Percentiles rank a stretch among this genome's conserved stretches.
These are phyloP conservation scores for Petroica traversi DNA, from an alignment of 2,113 vertebrate species.

Conservation along the genomic window DNA sequence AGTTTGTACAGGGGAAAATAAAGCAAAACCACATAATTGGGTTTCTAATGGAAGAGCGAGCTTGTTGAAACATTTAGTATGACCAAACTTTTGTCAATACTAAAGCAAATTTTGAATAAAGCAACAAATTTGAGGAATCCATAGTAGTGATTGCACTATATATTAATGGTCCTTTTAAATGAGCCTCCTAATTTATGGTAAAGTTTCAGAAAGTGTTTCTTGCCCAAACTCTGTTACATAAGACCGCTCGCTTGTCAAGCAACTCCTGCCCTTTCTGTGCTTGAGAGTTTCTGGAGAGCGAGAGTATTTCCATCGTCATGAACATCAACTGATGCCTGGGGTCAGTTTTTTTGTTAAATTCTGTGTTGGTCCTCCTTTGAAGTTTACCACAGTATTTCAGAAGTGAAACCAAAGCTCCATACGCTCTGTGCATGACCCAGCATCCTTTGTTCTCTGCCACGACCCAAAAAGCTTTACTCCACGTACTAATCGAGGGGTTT, in stretches of 20 bases:
- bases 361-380: slow-evolving; percentile 34
- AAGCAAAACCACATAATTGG: slow-evolving; percentile 3
- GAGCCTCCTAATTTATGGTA: not conserved
- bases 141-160: not conserved
- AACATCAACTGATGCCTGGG: slow-evolving; percentile 32
- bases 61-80: not conserved
- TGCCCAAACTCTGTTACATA: not conserved
- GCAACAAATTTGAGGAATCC: not conserved
- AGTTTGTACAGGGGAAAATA: slow-evolving; percentile 36
- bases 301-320: slow-evolving; percentile 11
- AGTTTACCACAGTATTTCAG: slow-evolving; percentile 50
- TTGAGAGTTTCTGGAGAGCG: not conserved
- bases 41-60: slow-evolving; percentile 32
- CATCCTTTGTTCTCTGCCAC: not conserved
- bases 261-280: not conserved
- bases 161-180: not conserved
- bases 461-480: not conserved
- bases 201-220: not conserved
- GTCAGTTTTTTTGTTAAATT: slow-evolving; percentile 19
- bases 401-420: slow-evolving; percentile 47
- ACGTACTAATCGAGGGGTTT: not conserved
- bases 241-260: rapidly evolving
- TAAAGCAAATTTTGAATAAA: not conserved
- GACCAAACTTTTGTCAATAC: not conserved
- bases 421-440: not conserved